Evolutionary conservation across 92 coral and sea anemone genomes (phyloP).

Genomic region (Siderastrea radians): DNA sequence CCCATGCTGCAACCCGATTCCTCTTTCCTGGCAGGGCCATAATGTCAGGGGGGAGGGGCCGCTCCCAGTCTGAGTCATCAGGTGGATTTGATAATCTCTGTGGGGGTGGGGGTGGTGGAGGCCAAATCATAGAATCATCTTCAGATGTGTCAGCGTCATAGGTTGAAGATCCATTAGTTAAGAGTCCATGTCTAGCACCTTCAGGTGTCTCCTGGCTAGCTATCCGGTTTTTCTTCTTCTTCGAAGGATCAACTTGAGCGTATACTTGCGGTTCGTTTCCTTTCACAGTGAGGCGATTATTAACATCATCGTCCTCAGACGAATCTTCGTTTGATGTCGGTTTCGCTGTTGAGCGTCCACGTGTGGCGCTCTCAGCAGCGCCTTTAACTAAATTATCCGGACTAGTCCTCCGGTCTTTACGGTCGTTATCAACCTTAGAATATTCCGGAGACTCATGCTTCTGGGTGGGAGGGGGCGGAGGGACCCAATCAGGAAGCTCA

Average conservation of each 20-base stretch:
- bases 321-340: conserved; percentile 23
- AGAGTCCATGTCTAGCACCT: not conserved
- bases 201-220: not conserved
- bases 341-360: not conserved
- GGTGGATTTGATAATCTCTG: not conserved
- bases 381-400: conserved; percentile 14
- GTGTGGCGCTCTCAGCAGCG: not conserved
- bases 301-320: not conserved
- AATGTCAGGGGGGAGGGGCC: conserved; percentile 52
- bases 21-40: conserved; percentile 50
- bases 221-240: not conserved
- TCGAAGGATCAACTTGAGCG: conserved; percentile 24
- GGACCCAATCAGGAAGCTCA: conserved; percentile 34
- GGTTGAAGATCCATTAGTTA: not conserved
- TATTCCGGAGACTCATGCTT: conserved; percentile 32
- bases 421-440: conserved; percentile 71
- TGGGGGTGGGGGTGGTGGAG: conserved; percentile 55
- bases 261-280: conserved; percentile 6
- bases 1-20: conserved; percentile 89
- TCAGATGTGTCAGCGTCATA: conserved; percentile 28
- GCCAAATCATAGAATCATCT: conserved; percentile 29
- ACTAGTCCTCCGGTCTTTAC: conserved; percentile 33
- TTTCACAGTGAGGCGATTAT: not conserved
- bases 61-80: conserved; percentile 44
- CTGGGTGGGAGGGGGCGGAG: conserved; percentile 27